These are phyloP conservation scores for Callocephalon fimbriatum DNA, from an alignment of 2,113 vertebrate species.

Conservation along the genomic window DNA sequence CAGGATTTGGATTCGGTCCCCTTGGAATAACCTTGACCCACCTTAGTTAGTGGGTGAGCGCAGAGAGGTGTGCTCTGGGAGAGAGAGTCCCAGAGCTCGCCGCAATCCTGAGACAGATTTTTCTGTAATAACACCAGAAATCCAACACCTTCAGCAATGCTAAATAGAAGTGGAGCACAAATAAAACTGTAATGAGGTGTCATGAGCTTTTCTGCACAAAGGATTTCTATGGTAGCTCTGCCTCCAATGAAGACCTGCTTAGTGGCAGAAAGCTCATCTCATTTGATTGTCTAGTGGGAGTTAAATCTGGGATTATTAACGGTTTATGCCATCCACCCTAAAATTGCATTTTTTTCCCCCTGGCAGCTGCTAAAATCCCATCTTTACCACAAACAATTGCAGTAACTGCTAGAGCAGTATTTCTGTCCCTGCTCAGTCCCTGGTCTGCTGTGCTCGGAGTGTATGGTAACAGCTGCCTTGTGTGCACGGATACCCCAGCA, in stretches of 20 bases:
- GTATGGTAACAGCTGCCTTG: background rate
- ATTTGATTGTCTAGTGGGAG: conserved; percentile 25
- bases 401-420: background rate
- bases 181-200: background rate
- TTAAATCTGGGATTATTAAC: conserved; percentile 47
- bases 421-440: background rate
- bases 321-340: conserved; percentile 4
- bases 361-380: conserved; percentile 42
- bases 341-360: background rate
- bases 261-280: conserved; percentile 9
- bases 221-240: background rate
- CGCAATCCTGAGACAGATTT: background rate
- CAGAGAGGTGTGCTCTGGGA: background rate
- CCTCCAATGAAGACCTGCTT: background rate
- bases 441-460: background rate
- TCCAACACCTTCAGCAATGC: background rate
- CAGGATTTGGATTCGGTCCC: background rate
- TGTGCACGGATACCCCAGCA: background rate
- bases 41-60: background rate
- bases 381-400: background rate
- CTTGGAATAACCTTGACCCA: background rate
- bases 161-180: background rate
- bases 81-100: background rate
- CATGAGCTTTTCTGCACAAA: background rate
- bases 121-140: background rate